Conservation (phyloP, 2,888 invertebrate species). For the Unio delphinus region DNA sequence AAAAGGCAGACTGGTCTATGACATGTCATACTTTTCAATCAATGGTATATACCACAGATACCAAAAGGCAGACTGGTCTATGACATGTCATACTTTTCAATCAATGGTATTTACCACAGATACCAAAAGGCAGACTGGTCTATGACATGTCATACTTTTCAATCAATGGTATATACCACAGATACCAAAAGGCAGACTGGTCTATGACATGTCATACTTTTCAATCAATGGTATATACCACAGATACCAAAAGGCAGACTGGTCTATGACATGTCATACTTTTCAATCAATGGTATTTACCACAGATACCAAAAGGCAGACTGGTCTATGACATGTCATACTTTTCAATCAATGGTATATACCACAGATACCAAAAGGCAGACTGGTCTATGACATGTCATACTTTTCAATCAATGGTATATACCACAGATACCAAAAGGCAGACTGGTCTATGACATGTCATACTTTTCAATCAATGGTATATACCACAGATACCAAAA, state of each 20-base stretch:
- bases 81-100: slow-evolving; percentile 56
- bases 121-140: too few species aligned
- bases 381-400: slow-evolving; percentile 41
- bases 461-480: slow-evolving; percentile 47
- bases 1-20: slow-evolving; percentile 8
- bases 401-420: slow-evolving; percentile 44
- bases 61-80: slow-evolving; percentile 2
- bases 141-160: slow-evolving; percentile 58
- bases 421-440: too few species aligned
- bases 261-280: slow-evolving; percentile 51
- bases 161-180: slow-evolving; percentile 4
- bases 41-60: too few species aligned
- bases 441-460: slow-evolving; percentile 36
- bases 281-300: slow-evolving; percentile 28
- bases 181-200: too few species aligned
- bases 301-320: too few species aligned
- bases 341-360: slow-evolving; percentile 36
- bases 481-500: too few species aligned
- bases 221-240: slow-evolving; percentile 19
- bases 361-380: too few species aligned
- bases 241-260: too few species aligned
- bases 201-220: slow-evolving; percentile 55
- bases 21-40: slow-evolving; percentile 58
- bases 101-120: too few species aligned
- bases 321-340: slow-evolving; percentile 47